Conservation (phyloP, 2,797 vertebrate species). For the Myripristis jacobus region DNA sequence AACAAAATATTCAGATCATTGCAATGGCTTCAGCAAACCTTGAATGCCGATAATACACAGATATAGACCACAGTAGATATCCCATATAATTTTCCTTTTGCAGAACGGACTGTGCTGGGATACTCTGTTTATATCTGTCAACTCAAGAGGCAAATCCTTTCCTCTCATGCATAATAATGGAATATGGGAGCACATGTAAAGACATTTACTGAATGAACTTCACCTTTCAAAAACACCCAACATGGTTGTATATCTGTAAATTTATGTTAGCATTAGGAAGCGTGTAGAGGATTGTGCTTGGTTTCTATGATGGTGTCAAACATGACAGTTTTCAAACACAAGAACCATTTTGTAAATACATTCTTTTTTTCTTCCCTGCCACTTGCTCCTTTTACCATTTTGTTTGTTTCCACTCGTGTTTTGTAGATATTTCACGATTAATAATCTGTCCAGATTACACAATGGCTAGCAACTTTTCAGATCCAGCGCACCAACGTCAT, state of each 20-base stretch:
- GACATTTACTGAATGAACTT: slow-evolving; percentile 36
- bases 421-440: slow-evolving; percentile 55
- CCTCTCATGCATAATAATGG: neutral
- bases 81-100: too few relatives aligned
- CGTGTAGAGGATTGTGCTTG: slow-evolving; percentile 29
- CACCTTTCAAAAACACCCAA: slow-evolving; percentile 21
- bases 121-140: slow-evolving; percentile 7
- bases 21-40: neutral
- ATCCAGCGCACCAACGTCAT: slow-evolving; percentile 77
- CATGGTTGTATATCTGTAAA: neutral
- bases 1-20: neutral
- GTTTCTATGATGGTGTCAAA: slow-evolving; percentile 25
- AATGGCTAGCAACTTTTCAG: slow-evolving; percentile 70
- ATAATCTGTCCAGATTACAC: slow-evolving; percentile 74
- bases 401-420: slow-evolving; percentile 60
- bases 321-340: slow-evolving; percentile 47
- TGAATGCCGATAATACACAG: too few relatives aligned
- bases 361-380: slow-evolving; percentile 28
- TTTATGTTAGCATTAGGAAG: slow-evolving; percentile 6
- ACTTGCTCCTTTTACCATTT: slow-evolving; percentile 53
- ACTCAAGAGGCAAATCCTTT: neutral
- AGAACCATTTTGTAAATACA: slow-evolving; percentile 77
- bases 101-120: neutral
- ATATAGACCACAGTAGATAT: too few relatives aligned
- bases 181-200: slow-evolving; percentile 21